Evolutionary conservation across 2,888 invertebrate genomes (phyloP).

Genomic region (Acleris holmiana): DNA sequence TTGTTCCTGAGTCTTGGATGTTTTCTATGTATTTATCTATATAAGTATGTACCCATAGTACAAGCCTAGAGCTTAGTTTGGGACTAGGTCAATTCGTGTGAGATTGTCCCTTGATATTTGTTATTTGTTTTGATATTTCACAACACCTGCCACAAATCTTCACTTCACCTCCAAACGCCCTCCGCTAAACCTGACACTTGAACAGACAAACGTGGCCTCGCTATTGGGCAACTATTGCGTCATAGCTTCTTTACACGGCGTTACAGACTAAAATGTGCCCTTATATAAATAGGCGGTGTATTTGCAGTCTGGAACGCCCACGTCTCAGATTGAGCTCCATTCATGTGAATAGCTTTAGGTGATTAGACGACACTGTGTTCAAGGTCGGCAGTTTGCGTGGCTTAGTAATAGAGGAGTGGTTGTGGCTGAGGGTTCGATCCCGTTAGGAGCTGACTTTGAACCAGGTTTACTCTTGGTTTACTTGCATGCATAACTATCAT

Average conservation of each 20-base stretch:
- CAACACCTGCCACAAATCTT: background rate
- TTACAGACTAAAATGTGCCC: slow-evolving; percentile 9
- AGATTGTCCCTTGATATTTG: no score
- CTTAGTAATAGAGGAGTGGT: background rate
- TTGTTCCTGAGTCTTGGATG: no score
- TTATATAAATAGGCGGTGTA: slow-evolving; percentile 10
- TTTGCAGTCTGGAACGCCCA: background rate
- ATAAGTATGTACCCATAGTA: no score
- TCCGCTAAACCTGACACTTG: slow-evolving; percentile 1
- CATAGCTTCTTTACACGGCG: slow-evolving; percentile 5
- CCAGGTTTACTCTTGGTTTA: no score
- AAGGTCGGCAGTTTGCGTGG: background rate
- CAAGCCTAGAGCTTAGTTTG: no score
- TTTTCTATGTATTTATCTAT: no score
- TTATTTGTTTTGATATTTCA: no score
- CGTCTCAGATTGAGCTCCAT: background rate
- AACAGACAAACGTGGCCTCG: slow-evolving; percentile 7
- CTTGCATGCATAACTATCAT: no score
- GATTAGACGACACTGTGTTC: background rate
- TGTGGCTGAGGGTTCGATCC: no score
- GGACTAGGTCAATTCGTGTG: no score
- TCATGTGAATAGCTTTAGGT: background rate
- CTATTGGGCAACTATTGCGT: slow-evolving; percentile 1
- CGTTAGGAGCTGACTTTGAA: no score
- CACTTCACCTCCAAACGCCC: slow-evolving; percentile 2